Conservation (phyloP, 2,113 vertebrate genomes). For the Laticauda colubrina region DNA sequence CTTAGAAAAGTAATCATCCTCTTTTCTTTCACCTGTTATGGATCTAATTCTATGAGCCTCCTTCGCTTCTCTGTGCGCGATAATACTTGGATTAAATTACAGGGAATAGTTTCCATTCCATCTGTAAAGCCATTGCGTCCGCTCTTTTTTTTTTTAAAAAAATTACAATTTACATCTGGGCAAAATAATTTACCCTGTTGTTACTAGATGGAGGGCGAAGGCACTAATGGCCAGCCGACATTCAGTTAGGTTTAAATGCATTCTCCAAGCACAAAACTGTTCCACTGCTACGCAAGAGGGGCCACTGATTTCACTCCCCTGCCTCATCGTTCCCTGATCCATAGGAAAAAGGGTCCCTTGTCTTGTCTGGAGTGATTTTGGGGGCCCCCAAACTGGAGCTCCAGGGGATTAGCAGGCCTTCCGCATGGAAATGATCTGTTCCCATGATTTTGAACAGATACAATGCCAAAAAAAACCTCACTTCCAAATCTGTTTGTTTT, state of each 20-base stretch:
- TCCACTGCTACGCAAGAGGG: neutral
- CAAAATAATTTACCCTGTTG: neutral
- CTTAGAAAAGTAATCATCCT: neutral
- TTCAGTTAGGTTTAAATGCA: neutral
- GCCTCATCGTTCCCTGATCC: neutral
- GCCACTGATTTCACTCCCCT: neutral
- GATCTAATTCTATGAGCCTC: neutral
- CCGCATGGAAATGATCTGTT: neutral
- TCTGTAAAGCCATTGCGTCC: neutral
- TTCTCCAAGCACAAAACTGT: neutral
- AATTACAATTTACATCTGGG: neutral
- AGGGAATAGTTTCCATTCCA: neutral
- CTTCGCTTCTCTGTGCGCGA: neutral
- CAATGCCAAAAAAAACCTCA: neutral
- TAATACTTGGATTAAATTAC: neutral
- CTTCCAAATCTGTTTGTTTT: neutral
- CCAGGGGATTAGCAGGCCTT: neutral
- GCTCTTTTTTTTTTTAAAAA: too few relatives aligned
- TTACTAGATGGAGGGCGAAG: neutral
- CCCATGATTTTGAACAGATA: neutral
- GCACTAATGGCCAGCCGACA: too few relatives aligned
- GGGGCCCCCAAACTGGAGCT: neutral
- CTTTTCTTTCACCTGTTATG: neutral
- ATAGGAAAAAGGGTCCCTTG: neutral
- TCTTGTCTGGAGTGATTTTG: neutral